Conservation (phyloP, 2,797 vertebrate species). For the Platalea minor region DNA sequence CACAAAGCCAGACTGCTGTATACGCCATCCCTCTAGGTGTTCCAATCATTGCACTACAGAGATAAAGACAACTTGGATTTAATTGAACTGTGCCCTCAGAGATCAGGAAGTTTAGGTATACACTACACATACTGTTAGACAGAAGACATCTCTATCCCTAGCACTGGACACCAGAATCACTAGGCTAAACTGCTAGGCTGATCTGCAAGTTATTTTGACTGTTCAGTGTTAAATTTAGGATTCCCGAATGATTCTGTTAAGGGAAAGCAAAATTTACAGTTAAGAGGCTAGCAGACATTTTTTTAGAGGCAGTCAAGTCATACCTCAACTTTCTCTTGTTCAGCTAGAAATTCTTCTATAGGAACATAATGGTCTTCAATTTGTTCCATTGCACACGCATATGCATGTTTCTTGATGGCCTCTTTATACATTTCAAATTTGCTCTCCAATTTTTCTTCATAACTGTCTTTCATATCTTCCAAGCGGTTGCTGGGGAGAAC, state of each 20-base stretch:
- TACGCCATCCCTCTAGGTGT: neutral
- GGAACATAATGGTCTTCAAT: conserved; percentile 87
- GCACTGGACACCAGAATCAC: neutral
- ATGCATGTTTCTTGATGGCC: conserved; percentile 88
- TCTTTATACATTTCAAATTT: conserved; percentile 92
- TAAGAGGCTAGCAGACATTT: neutral
- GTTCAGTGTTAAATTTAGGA: neutral
- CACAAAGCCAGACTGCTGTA: neutral
- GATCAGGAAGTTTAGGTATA: neutral
- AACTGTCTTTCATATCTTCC: conserved; percentile 85
- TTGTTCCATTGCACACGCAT: conserved; percentile 84
- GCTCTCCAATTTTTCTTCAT: conserved; percentile 87
- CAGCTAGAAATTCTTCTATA: conserved; percentile 82
- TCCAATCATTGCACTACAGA: neutral
- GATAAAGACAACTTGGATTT: neutral
- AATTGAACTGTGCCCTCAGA: neutral
- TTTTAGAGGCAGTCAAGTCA: neutral
- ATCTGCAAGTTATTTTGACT: neutral
- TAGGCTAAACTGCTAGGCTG: neutral
- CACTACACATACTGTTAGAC: neutral
- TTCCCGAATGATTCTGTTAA: neutral
- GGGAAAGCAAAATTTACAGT: neutral
- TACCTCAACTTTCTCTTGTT: conserved; percentile 87
- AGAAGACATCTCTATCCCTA: neutral
- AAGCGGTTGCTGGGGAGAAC: conserved; percentile 78